Evolutionary conservation across 2,113 vertebrate genomes (phyloP).

Genomic region (Tretioscincus oriximinensis): DNA sequence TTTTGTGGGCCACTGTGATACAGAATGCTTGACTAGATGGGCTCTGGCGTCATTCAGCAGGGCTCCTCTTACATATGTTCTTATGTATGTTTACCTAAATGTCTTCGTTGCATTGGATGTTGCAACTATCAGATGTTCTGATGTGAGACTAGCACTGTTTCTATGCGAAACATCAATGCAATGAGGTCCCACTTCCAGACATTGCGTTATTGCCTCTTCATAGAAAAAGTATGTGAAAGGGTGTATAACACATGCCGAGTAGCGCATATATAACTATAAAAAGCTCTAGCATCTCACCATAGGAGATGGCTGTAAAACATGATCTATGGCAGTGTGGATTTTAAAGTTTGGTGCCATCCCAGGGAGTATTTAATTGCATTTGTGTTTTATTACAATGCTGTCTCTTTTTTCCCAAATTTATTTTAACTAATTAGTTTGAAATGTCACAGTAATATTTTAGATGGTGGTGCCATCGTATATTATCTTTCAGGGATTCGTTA

Average conservation of each 20-base stretch:
- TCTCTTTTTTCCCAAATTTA: slow-evolving; percentile 64
- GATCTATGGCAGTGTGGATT: slow-evolving; percentile 30
- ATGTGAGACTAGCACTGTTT: neutral
- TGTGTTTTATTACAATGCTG: slow-evolving; percentile 51
- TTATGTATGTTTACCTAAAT: neutral
- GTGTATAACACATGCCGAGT: slow-evolving; percentile 45
- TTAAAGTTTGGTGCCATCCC: slow-evolving; percentile 52
- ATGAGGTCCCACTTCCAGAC: neutral
- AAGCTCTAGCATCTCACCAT: slow-evolving; percentile 26
- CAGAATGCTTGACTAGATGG: too few relatives aligned
- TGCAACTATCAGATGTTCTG: neutral
- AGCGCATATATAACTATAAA: slow-evolving; percentile 32
- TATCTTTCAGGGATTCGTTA: slow-evolving; percentile 55
- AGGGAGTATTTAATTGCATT: slow-evolving; percentile 54
- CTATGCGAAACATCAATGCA: neutral
- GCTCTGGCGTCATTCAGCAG: too few relatives aligned
- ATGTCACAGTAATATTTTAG: slow-evolving; percentile 69
- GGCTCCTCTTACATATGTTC: neutral
- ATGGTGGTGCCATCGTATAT: slow-evolving; percentile 46
- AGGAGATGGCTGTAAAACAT: slow-evolving; percentile 46
- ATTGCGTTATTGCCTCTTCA: neutral
- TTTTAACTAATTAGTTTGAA: slow-evolving; percentile 73
- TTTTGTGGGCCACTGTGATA: too few relatives aligned
- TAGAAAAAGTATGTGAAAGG: neutral
- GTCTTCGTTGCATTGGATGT: neutral